phyloP scores from a whole-genome alignment of 2,888 invertebrate genomes.

The Therioaphis trifolii region DNA sequence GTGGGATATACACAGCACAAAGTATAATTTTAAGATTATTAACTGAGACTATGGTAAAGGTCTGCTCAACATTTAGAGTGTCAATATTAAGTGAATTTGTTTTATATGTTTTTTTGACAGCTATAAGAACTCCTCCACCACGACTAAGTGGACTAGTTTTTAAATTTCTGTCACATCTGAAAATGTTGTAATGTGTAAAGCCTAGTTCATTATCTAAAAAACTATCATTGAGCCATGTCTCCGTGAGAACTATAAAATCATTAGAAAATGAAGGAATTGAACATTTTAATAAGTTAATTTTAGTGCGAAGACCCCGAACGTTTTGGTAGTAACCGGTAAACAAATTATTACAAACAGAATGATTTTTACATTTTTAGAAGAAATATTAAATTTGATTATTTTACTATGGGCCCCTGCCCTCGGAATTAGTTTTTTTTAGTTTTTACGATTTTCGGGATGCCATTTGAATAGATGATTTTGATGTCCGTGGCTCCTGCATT shows the following conservation, averaged over 20 bases:
- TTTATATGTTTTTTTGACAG: conserved; percentile 22
- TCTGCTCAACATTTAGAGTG: neutral
- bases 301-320: too few relatives aligned
- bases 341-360: neutral
- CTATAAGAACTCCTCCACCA: neutral
- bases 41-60: neutral
- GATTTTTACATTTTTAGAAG: neutral
- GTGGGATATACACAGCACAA: conserved; percentile 14
- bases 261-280: neutral
- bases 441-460: neutral
- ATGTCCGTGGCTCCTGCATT: neutral
- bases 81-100: neutral
- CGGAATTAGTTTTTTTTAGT: neutral
- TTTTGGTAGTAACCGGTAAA: neutral
- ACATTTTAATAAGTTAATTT: neutral
- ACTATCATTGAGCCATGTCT: neutral
- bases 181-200: neutral
- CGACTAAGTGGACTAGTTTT: conserved; percentile 1
- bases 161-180: neutral
- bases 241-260: neutral
- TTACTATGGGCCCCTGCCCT: neutral
- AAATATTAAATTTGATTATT: neutral
- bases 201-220: neutral
- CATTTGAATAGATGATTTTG: neutral
- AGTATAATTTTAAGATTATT: neutral